These are phyloP conservation scores for Paragorgia papillata DNA, from an alignment of 92 coral and sea anemone genomes.

Conservation along the genomic window DNA sequence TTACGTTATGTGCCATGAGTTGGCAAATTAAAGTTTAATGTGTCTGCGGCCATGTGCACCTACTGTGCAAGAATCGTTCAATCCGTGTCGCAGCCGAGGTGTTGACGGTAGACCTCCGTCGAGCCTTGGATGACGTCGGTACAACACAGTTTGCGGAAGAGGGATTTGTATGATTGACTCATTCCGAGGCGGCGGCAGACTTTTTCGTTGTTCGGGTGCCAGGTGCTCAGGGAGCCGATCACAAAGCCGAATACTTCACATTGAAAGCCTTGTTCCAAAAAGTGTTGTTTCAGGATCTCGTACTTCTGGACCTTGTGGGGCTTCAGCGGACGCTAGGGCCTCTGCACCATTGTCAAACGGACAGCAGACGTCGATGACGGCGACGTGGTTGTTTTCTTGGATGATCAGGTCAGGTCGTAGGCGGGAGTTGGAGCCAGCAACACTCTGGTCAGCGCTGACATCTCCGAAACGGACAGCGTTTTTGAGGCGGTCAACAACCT, in stretches of 20 bases:
- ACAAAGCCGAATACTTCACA: neutral
- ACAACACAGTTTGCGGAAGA: neutral
- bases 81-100: too few species aligned
- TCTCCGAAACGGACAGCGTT: slow-evolving; percentile 28
- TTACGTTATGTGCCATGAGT: too few species aligned
- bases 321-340: neutral
- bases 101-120: neutral
- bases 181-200: neutral
- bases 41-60: too few species aligned
- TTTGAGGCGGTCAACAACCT: slow-evolving; percentile 25
- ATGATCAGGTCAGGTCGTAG: slow-evolving; percentile 32
- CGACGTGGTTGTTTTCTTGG: slow-evolving; percentile 2
- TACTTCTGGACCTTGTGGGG: neutral
- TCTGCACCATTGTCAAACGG: slow-evolving; percentile 36
- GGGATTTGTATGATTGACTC: neutral
- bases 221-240: neutral
- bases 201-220: neutral
- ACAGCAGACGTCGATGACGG: slow-evolving; percentile 28
- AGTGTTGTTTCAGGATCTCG: neutral
- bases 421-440: neutral
- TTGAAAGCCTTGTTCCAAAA: neutral
- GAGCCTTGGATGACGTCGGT: neutral
- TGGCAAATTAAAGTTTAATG: too few species aligned
- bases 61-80: too few species aligned
- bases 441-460: slow-evolving; percentile 1